These are phyloP conservation scores for Cataglyphis livida DNA, from an alignment of 2,888 invertebrate species.

Conservation along the genomic window DNA sequence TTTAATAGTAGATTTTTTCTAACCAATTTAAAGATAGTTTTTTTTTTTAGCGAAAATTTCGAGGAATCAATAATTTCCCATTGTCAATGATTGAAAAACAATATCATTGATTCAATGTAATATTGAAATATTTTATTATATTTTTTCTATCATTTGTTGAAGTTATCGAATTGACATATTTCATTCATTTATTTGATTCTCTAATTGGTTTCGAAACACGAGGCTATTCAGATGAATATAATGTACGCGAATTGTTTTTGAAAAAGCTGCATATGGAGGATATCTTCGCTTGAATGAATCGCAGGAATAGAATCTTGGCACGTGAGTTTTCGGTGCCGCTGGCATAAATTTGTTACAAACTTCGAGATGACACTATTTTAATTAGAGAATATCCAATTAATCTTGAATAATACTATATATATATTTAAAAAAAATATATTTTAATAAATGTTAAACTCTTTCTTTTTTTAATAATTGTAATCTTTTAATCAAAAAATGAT, in stretches of 20 bases:
- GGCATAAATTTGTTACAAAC: conserved; percentile 28
- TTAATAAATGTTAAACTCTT: neutral
- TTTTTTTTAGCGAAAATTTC: neutral
- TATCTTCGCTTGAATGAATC: conserved; percentile 57
- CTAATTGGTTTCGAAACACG: conserved; percentile 1
- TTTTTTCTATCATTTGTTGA: neutral
- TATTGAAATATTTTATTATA: neutral
- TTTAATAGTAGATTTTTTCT: neutral
- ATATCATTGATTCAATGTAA: too few relatives aligned
- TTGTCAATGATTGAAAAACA: neutral
- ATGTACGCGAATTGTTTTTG: conserved; percentile 53
- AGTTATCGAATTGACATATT: neutral
- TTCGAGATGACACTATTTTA: neutral
- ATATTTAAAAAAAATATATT: conserved; percentile 10
- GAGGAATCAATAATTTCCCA: neutral
- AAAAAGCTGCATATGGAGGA: conserved; percentile 48
- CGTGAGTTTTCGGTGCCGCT: conserved; percentile 30
- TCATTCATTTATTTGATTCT: conserved; percentile 18
- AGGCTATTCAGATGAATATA: conserved; percentile 29
- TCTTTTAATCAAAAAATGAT: neutral
- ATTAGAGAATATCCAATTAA: neutral
- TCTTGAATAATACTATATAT: neutral
- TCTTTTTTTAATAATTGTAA: neutral
- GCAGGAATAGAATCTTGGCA: conserved; percentile 65
- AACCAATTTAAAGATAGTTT: neutral